Evolutionary conservation across 2,797 vertebrate genomes (phyloP).

Genomic region (Pseudomugil tenellus): DNA sequence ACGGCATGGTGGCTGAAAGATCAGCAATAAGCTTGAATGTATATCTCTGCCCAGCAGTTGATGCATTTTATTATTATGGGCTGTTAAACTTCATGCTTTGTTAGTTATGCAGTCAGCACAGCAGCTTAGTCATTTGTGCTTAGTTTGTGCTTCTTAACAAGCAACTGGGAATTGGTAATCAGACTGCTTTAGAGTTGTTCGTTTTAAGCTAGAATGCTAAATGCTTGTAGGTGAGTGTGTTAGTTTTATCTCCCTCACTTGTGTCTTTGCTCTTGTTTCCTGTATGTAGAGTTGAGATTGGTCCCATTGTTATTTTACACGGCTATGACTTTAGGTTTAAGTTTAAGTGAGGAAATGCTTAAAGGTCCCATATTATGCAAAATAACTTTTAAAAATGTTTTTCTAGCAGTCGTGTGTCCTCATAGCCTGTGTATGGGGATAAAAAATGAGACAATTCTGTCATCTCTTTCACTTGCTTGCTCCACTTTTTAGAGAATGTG

Average conservation of each 20-base stretch:
- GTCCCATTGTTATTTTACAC: neutral
- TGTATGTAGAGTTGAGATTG: neutral
- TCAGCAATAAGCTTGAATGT: slow-evolving; percentile 27
- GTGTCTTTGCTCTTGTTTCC: slow-evolving; percentile 19
- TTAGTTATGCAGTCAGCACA: slow-evolving; percentile 33
- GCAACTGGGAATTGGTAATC: slow-evolving; percentile 20
- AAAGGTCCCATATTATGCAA: no score
- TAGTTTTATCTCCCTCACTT: slow-evolving; percentile 7
- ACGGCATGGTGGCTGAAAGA: slow-evolving; percentile 29
- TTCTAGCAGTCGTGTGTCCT: no score
- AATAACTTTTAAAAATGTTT: no score
- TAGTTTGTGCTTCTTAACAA: slow-evolving; percentile 14
- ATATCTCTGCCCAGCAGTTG: slow-evolving; percentile 12
- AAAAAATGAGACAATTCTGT: no score
- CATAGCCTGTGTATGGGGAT: no score
- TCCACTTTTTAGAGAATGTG: no score
- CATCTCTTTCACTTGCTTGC: no score
- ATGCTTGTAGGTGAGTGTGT: slow-evolving; percentile 22
- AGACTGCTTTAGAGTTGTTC: slow-evolving; percentile 32
- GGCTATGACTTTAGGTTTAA: neutral
- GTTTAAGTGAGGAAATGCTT: neutral
- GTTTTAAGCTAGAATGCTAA: slow-evolving; percentile 29
- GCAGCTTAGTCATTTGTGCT: slow-evolving; percentile 36
- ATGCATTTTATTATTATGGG: slow-evolving; percentile 19
- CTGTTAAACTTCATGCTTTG: slow-evolving; percentile 40